Conservation (phyloP, 2,888 invertebrate genomes). For the Heliconius ismenius region DNA sequence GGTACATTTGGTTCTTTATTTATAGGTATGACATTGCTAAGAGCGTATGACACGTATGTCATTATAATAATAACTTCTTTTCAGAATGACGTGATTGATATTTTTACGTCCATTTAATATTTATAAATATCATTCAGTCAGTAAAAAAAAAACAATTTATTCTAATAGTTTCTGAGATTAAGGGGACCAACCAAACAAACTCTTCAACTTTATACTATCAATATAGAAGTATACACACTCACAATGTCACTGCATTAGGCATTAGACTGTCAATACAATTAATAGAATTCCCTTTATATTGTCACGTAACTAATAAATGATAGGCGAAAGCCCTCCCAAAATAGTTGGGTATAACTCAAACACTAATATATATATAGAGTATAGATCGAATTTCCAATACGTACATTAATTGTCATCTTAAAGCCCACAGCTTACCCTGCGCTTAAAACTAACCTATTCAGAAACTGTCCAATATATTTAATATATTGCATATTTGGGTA, state of each 20-base stretch:
- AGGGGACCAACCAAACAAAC: background rate
- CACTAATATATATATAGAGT: background rate
- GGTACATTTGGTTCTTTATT: too few species aligned
- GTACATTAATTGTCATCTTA: slow-evolving; percentile 26
- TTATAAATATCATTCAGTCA: too few species aligned
- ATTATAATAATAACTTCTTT: too few species aligned
- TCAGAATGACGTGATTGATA: too few species aligned
- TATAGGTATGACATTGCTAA: too few species aligned
- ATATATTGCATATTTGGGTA: slow-evolving; percentile 14
- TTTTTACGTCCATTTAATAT: too few species aligned
- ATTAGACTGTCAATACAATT: background rate
- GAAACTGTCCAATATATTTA: slow-evolving; percentile 15
- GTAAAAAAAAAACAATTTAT: background rate
- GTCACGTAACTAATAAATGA: slow-evolving; percentile 18
- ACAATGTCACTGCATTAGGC: background rate
- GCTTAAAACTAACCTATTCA: slow-evolving; percentile 17
- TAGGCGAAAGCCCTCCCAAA: slow-evolving; percentile 15
- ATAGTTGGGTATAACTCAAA: slow-evolving; percentile 15
- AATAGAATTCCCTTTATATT: slow-evolving; percentile 20
- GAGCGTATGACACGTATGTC: too few species aligned
- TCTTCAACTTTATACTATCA: background rate
- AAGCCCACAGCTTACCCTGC: slow-evolving; percentile 17
- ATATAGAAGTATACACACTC: background rate
- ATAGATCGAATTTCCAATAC: slow-evolving; percentile 21
- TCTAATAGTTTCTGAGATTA: background rate